These are phyloP conservation scores for Ibidorhyncha struthersii DNA, from an alignment of 2,113 vertebrate genomes.

Conservation along the genomic window DNA sequence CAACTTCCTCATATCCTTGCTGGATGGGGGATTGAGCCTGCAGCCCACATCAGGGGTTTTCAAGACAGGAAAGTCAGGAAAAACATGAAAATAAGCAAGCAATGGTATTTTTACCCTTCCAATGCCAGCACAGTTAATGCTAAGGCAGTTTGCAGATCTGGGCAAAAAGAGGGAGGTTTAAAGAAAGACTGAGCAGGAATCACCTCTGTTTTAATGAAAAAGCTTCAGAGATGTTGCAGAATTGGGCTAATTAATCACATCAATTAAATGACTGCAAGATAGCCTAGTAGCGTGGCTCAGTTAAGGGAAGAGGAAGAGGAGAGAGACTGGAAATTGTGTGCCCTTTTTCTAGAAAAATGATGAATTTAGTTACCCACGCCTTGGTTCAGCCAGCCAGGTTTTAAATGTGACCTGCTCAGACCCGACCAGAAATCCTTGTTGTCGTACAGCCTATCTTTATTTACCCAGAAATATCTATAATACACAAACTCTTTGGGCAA, in stretches of 20 bases:
- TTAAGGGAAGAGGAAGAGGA: background rate
- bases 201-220: background rate
- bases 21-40: background rate
- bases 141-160: background rate
- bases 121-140: background rate
- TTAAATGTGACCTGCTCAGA: background rate
- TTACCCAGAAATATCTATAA: background rate
- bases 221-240: background rate
- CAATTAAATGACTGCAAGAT: background rate
- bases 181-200: background rate
- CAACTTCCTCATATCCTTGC: background rate
- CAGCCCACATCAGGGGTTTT: rapidly evolving
- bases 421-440: background rate
- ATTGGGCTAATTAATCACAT: background rate
- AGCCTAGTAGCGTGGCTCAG: background rate
- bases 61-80: background rate
- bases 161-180: background rate
- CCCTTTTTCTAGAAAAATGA: background rate
- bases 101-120: background rate
- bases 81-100: background rate
- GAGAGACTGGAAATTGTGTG: background rate
- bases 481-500: background rate
- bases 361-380: background rate
- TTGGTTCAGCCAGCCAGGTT: background rate
- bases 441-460: background rate